Percentiles rank a stretch among this genome's conserved stretches.
Evolutionary conservation across 2,888 invertebrate species (phyloP).

Genomic region (Parnassius glacialis): DNA sequence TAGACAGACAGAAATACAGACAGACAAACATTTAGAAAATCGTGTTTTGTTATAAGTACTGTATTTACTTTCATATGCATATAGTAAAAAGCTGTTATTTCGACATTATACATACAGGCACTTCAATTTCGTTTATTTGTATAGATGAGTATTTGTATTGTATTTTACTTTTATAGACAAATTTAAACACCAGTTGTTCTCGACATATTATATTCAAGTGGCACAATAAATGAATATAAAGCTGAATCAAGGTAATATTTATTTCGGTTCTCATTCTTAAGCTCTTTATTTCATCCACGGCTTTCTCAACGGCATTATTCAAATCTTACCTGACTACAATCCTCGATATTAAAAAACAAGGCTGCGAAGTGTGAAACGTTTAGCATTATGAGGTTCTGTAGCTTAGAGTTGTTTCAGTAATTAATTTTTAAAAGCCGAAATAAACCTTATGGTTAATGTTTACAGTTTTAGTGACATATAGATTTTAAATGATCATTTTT

Average conservation of each 20-base stretch:
- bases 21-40: too few species aligned
- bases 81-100: too few species aligned
- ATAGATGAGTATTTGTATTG: too few species aligned
- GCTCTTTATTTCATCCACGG: conserved; percentile 44
- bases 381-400: conserved; percentile 21
- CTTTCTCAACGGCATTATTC: conserved; percentile 47
- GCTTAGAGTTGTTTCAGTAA: background rate
- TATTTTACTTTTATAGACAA: conserved; percentile 1
- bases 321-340: conserved; percentile 43
- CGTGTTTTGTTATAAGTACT: too few species aligned
- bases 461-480: too few species aligned
- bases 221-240: conserved; percentile 35
- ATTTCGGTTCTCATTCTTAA: conserved; percentile 39
- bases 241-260: conserved; percentile 32
- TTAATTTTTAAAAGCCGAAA: background rate
- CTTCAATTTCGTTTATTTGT: too few species aligned
- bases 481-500: too few species aligned
- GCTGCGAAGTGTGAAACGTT: conserved; percentile 31
- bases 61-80: too few species aligned
- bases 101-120: too few species aligned
- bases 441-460: background rate
- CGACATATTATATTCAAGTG: conserved; percentile 32
- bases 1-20: too few species aligned
- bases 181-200: conserved; percentile 17
- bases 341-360: conserved; percentile 44